A percentile compares a stretch with the other conserved stretches of the same genome.
These are phyloP conservation scores for Amazona vittata DNA, from an alignment of 2,113 vertebrate genomes.

Conservation along the genomic window DNA sequence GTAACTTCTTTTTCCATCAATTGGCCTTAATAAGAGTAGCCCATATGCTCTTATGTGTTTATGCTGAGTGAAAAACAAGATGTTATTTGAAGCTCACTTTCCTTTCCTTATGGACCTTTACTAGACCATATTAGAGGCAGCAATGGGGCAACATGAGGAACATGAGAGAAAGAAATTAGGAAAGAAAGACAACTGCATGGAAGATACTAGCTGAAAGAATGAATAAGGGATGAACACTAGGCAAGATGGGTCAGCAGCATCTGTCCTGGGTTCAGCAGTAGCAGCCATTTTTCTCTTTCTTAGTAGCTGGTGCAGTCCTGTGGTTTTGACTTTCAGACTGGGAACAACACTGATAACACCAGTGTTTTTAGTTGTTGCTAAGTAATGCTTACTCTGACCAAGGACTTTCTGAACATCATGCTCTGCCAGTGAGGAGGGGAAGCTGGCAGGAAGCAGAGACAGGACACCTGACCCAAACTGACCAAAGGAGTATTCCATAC, in stretches of 20 bases:
- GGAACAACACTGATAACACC: no score
- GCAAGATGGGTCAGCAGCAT: not conserved
- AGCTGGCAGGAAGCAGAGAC: no score
- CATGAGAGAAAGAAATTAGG: not conserved
- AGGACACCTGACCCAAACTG: no score
- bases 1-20: not conserved
- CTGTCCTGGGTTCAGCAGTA: no score
- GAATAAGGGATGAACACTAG: not conserved
- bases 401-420: no score
- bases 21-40: not conserved
- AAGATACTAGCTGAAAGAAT: not conserved
- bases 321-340: no score
- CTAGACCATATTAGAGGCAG: not conserved
- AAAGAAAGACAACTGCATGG: not conserved
- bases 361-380: no score
- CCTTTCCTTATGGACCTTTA: not conserved
- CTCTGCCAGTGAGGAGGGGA: no score
- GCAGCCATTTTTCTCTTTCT: no score
- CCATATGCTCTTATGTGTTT: not conserved
- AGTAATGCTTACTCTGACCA: no score
- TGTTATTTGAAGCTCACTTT: not conserved
- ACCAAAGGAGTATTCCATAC: no score
- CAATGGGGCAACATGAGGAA: not conserved
- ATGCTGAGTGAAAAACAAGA: not conserved
- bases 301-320: no score